Base-by-base conservation (phyloP, 1,140 invertebrate genomes). In the Drosophila ercepeae region DNA sequence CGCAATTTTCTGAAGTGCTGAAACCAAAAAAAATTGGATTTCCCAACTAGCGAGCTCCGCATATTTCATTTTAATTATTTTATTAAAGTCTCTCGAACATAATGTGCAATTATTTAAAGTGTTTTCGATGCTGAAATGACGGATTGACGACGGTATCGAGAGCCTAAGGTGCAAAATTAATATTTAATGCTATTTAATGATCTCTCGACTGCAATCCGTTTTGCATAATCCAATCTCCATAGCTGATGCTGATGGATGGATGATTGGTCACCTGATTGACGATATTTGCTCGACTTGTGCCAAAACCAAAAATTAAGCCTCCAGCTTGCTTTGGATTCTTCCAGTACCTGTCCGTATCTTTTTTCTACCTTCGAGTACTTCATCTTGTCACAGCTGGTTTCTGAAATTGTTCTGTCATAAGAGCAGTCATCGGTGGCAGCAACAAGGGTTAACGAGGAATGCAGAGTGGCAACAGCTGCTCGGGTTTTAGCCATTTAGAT, bases 51-150 rank as follows among this genome's bases (percentile, higher is more conserved):
- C 48, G 16, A 74, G 58, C 72, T 50, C 57, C 52, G 71, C 81
- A 84, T 75, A 75, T 75, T 84, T 84, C 57, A 61, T 72, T 84
- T 79, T 86, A 84, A 86, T 84, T 86, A 84, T 84, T 84, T 84
- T 84, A 79, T 84, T 84, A 84, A 84, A 75, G 67, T 54, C 42
- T 72, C 54, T 60, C 54, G 51, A 39, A 29, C 45, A 53, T 57
- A 60, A 67, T 72, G 77, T 73, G 78, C 70, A 82, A 83, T 83
- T 75, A 83, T 75, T 83, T 82, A 83, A 82, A 77, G 78, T 81
- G 77, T 81, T 75, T 59, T 67, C 63, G 60, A 67, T 67, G 63
- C 60, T 53, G 63, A 67, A 65, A 65, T 67, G 39, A 21, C 29
- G 46, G 58, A 61, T 54, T 54, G 50, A 61, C 34, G 50, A 9